Conservation (phyloP, 2,113 vertebrate genomes). For the Sorex araneus region DNA sequence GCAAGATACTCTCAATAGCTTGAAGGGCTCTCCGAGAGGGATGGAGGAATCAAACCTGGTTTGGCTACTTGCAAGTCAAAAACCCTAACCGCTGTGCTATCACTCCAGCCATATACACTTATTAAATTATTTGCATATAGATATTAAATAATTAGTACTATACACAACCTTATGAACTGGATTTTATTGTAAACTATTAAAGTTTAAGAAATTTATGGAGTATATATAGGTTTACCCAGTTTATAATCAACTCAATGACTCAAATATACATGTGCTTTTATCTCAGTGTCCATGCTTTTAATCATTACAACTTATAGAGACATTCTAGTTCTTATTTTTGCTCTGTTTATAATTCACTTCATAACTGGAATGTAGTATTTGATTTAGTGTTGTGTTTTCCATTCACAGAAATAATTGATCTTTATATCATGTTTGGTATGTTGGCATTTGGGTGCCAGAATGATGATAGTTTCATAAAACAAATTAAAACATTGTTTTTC, state of each 20-base stretch:
- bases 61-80: too few relatives aligned
- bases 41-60: too few relatives aligned
- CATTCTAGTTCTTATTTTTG: background rate
- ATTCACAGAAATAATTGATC: slow-evolving; percentile 25
- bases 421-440: slow-evolving; percentile 17
- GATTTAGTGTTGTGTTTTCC: slow-evolving; percentile 37
- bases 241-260: background rate
- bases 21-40: too few relatives aligned
- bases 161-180: background rate
- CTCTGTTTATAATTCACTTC: slow-evolving; percentile 3
- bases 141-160: background rate
- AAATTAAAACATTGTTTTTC: slow-evolving; percentile 64
- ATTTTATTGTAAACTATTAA: slow-evolving; percentile 21
- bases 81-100: too few relatives aligned
- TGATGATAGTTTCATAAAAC: slow-evolving; percentile 59
- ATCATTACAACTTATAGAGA: slow-evolving; percentile 24
- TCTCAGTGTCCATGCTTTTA: background rate
- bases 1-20: too few relatives aligned
- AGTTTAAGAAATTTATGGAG: background rate
- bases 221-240: background rate
- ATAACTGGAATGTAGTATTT: slow-evolving; percentile 37
- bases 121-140: background rate
- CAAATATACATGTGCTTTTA: background rate
- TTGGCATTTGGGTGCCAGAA: slow-evolving; percentile 42
- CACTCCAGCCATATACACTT: too few relatives aligned